Evolutionary conservation across 1,140 invertebrate genomes (phyloP).

Genomic region (Drosophila ambigua): DNA sequence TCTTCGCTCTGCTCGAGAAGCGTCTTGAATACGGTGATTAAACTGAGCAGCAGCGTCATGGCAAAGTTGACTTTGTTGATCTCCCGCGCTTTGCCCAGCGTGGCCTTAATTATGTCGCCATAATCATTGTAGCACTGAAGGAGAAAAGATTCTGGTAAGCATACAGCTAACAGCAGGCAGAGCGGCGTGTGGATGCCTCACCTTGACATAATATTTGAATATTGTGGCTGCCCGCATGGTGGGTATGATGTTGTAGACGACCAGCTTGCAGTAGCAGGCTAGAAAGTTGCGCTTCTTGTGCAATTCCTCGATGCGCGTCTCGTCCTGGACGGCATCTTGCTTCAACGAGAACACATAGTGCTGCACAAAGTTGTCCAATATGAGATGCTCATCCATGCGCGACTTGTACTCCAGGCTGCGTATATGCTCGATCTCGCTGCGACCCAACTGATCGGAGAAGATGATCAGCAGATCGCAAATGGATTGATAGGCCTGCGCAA

Average conservation of each 20-base stretch:
- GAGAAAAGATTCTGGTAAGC: background rate
- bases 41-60: slow-evolving; percentile 95
- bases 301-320: slow-evolving; percentile 97
- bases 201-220: slow-evolving; percentile 98
- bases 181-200: slow-evolving; percentile 72
- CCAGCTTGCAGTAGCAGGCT: slow-evolving; percentile 98
- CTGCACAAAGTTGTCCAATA: slow-evolving; percentile 96
- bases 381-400: slow-evolving; percentile 90
- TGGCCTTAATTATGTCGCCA: slow-evolving; percentile 99
- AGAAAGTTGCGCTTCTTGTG: slow-evolving; percentile 98
- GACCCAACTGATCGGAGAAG: slow-evolving; percentile 94
- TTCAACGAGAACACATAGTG: slow-evolving; percentile 92
- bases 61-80: slow-evolving; percentile 99
- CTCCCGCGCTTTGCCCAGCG: slow-evolving; percentile 97
- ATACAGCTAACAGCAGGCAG: background rate
- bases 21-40: slow-evolving; percentile 75
- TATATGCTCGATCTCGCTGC: slow-evolving; percentile 86
- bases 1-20: slow-evolving; percentile 67
- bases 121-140: slow-evolving; percentile 98
- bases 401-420: slow-evolving; percentile 92
- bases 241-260: slow-evolving; percentile 98
- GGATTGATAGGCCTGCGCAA: slow-evolving; percentile 92
- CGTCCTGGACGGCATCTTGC: slow-evolving; percentile 89
- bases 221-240: slow-evolving; percentile 96
- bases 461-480: slow-evolving; percentile 98